Percentiles rank a stretch among this genome's conserved stretches.
Evolutionary conservation across 1,140 invertebrate genomes (phyloP).

Genomic region (Euwallacea fornicatus): DNA sequence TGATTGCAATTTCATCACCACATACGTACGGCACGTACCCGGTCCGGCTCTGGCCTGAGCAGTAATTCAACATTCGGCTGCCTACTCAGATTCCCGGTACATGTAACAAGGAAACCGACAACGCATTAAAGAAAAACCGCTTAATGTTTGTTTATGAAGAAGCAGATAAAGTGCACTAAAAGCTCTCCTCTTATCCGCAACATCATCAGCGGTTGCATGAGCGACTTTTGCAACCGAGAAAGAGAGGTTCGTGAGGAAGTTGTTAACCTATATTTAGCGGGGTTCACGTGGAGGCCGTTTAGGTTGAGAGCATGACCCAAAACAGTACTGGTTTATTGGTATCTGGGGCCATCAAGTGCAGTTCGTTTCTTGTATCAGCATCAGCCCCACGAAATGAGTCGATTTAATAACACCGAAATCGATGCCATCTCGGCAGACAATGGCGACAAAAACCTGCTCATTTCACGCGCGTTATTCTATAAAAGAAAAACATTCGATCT

Average conservation of each 20-base stretch:
- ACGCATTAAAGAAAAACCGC: conserved; percentile 24
- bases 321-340: conserved; percentile 7
- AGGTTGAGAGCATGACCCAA: conserved; percentile 17
- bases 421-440: conserved; percentile 18
- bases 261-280: conserved; percentile 33
- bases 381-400: neutral
- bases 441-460: conserved; percentile 17
- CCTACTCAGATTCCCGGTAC: neutral
- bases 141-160: conserved; percentile 26
- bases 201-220: conserved; percentile 29
- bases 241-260: conserved; percentile 23
- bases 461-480: conserved; percentile 16
- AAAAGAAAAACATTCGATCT: conserved; percentile 15
- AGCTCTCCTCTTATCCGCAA: conserved; percentile 24
- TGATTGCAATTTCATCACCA: too few species aligned
- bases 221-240: conserved; percentile 29
- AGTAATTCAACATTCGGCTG: too few species aligned
- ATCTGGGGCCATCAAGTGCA: conserved; percentile 16
- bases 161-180: conserved; percentile 31
- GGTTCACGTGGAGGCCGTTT: conserved; percentile 23
- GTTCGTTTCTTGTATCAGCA: neutral
- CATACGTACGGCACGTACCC: too few species aligned
- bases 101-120: conserved; percentile 1
- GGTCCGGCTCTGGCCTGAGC: too few species aligned
- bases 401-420: neutral